phyloP scores from a whole-genome alignment of 2,888 invertebrate species.

The Xylota segnis region DNA sequence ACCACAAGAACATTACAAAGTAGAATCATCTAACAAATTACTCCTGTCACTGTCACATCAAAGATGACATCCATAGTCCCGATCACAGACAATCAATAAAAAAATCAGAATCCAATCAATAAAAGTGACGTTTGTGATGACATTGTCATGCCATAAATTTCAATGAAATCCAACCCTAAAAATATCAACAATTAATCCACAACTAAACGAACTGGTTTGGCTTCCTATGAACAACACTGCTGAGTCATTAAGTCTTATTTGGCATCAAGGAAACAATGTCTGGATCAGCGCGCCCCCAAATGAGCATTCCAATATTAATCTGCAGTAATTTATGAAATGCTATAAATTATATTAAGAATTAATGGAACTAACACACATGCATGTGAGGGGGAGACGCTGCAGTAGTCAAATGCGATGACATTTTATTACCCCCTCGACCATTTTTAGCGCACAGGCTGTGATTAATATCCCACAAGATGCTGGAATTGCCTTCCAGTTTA shows the following conservation, averaged over 20 bases:
- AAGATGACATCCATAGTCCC: not conserved
- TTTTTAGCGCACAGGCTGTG: constrained; percentile 10
- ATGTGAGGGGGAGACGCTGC: not conserved
- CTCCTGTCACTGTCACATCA: not conserved
- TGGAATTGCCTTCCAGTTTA: not conserved
- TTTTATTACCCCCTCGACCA: constrained; percentile 26
- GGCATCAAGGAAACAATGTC: constrained; percentile 29
- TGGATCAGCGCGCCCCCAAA: not conserved
- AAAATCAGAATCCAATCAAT: constrained; percentile 2
- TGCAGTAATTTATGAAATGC: constrained; percentile 34
- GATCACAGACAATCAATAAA: not conserved
- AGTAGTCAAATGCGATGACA: constrained; percentile 9
- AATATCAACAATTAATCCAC: constrained; percentile 50
- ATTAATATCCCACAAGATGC: constrained; percentile 20
- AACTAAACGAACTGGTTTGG: constrained; percentile 28
- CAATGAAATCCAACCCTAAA: constrained; percentile 31
- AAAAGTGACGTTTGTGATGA: constrained; percentile 11
- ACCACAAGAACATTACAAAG: not conserved
- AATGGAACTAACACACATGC: not conserved
- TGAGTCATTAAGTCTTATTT: constrained; percentile 42
- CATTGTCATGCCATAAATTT: constrained; percentile 45
- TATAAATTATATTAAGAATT: constrained; percentile 38
- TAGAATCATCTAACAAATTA: not conserved
- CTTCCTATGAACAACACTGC: constrained; percentile 22
- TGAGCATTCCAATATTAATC: constrained; percentile 27